phyloP scores from a whole-genome alignment of 2,888 invertebrate genomes.

The Zootermopsis nevadensis region DNA sequence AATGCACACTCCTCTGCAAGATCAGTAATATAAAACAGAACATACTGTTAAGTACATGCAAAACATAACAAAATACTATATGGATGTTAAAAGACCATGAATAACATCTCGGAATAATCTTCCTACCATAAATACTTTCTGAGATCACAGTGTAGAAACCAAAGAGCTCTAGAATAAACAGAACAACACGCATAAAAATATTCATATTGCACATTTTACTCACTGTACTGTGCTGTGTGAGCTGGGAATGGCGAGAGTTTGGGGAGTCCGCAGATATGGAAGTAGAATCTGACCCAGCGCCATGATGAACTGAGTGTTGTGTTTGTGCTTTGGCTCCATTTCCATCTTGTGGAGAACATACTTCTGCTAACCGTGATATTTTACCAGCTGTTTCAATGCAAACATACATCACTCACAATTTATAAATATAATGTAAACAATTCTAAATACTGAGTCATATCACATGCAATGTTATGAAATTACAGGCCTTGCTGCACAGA shows the following conservation, averaged over 20 bases:
- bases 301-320: conserved; percentile 51
- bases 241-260: conserved; percentile 69
- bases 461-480: no score
- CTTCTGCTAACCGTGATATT: conserved; percentile 41
- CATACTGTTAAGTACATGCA: no score
- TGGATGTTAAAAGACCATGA: no score
- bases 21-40: no score
- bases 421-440: no score
- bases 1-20: not conserved
- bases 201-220: conserved; percentile 53
- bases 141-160: no score
- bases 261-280: conserved; percentile 78
- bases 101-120: no score
- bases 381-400: conserved; percentile 31
- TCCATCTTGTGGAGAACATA: conserved; percentile 36
- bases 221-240: conserved; percentile 66
- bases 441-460: no score
- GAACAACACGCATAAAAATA: conserved; percentile 37
- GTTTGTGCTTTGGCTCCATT: not conserved
- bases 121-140: no score
- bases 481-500: no score
- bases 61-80: no score
- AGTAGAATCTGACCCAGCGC: conserved; percentile 70
- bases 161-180: not conserved
- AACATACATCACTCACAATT: not conserved